Evolutionary conservation across 2,797 vertebrate genomes (phyloP).

Genomic region (Myotis pilosus): DNA sequence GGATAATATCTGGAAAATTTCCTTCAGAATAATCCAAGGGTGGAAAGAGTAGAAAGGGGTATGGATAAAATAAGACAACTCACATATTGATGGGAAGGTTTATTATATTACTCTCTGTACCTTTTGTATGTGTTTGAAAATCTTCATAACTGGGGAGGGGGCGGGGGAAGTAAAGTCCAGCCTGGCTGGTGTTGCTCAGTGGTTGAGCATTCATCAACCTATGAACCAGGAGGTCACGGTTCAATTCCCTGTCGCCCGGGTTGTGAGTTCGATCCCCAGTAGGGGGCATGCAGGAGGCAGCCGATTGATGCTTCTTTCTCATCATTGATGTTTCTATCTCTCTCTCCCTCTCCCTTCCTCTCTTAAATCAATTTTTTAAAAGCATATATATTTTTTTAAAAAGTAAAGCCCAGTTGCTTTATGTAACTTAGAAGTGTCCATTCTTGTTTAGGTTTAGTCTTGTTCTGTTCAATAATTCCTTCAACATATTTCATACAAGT

Average conservation of each 20-base stretch:
- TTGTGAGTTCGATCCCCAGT: no score
- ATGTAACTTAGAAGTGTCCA: neutral
- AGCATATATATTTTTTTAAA: neutral
- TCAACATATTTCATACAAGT: neutral
- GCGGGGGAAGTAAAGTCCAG: no score
- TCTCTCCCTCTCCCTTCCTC: no score
- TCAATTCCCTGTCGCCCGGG: no score
- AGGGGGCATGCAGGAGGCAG: no score
- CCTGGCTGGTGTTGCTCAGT: no score
- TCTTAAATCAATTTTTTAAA: no score
- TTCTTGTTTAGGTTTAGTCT: conserved; percentile 18
- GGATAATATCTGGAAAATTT: neutral
- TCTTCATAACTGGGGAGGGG: neutral
- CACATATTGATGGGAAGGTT: neutral
- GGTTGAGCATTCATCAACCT: no score
- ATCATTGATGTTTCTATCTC: no score
- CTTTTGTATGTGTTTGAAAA: neutral
- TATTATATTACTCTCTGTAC: neutral
- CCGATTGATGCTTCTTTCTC: no score
- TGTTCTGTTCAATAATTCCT: neutral
- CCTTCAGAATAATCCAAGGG: neutral
- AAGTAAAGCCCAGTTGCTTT: neutral
- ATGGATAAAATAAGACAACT: neutral
- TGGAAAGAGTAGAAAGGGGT: neutral
- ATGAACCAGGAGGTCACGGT: no score